Conservation (phyloP, 2,888 invertebrate species). For the Epirrita christyi region DNA sequence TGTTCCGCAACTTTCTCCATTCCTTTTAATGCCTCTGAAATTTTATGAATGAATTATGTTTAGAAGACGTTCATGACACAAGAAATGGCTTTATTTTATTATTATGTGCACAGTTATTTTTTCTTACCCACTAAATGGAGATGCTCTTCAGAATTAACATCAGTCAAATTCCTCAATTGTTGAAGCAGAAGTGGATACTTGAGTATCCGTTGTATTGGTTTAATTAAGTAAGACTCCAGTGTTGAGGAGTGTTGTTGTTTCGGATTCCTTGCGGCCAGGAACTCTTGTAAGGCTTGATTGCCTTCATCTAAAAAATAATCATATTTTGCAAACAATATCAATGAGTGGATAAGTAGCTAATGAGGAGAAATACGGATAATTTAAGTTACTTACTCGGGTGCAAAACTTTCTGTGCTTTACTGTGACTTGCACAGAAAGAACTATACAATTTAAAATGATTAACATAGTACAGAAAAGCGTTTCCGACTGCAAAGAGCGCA, state of each 20-base stretch:
- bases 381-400: conserved; percentile 93
- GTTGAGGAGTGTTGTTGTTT: conserved; percentile 98
- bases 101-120: conserved; percentile 2
- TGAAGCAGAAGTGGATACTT: conserved; percentile 98
- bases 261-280: conserved; percentile 96
- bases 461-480: conserved; percentile 98
- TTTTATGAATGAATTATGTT: conserved; percentile 14
- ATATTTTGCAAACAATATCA: conserved; percentile 10
- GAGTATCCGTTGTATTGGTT: conserved; percentile 98
- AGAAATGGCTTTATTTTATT: too few relatives aligned
- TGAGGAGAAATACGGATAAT: background rate
- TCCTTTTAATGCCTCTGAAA: conserved; percentile 95
- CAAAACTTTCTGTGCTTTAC: conserved; percentile 98
- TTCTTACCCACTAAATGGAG: conserved; percentile 94
- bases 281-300: conserved; percentile 98
- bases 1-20: conserved; percentile 99
- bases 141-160: conserved; percentile 96
- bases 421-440: conserved; percentile 99
- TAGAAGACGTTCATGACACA: background rate
- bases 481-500: conserved; percentile 97
- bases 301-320: conserved; percentile 90
- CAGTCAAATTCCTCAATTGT: conserved; percentile 97
- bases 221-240: conserved; percentile 98
- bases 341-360: background rate
- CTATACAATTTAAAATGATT: conserved; percentile 99